A percentile compares a stretch with the other conserved stretches of the same genome.
These are phyloP conservation scores for Leptopilina drosophilae DNA, from an alignment of 2,888 invertebrate genomes.

Conservation along the genomic window DNA sequence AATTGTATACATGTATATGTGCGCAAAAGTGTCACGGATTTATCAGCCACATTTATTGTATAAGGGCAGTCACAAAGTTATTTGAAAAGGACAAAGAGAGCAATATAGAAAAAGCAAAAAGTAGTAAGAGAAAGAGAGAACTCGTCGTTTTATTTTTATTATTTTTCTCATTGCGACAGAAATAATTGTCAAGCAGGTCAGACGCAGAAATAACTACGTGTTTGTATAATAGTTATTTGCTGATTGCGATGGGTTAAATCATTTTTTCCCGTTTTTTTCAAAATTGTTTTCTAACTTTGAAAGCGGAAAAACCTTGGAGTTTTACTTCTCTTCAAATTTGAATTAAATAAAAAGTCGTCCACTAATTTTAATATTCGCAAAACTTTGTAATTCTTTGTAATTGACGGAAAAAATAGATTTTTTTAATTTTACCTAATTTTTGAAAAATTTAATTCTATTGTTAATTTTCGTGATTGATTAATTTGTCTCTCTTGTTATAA, in stretches of 20 bases:
- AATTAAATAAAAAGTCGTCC: too few species aligned
- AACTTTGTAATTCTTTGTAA: too few species aligned
- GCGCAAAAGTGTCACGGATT: not conserved
- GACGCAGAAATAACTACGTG: constrained; percentile 43
- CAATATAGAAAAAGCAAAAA: not conserved
- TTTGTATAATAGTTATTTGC: constrained; percentile 42
- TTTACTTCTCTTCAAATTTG: too few species aligned
- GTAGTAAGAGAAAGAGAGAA: not conserved
- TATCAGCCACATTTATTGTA: not conserved
- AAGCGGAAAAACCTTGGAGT: too few species aligned
- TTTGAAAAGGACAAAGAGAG: constrained; percentile 5
- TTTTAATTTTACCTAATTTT: too few species aligned
- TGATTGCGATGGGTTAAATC: constrained; percentile 27
- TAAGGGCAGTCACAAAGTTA: not conserved
- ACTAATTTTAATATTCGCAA: too few species aligned
- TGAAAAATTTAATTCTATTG: too few species aligned
- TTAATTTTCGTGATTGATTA: too few species aligned
- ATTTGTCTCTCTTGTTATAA: too few species aligned
- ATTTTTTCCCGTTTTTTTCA: not conserved
- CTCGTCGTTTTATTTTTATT: constrained; percentile 44
- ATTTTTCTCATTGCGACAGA: constrained; percentile 57
- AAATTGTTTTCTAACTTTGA: too few species aligned
- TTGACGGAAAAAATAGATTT: too few species aligned
- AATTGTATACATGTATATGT: not conserved
- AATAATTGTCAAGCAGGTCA: constrained; percentile 53